Percentiles rank a stretch among this genome's conserved stretches.
phyloP scores from a whole-genome alignment of 1,140 invertebrate species.

The Halictus rubicundus region DNA sequence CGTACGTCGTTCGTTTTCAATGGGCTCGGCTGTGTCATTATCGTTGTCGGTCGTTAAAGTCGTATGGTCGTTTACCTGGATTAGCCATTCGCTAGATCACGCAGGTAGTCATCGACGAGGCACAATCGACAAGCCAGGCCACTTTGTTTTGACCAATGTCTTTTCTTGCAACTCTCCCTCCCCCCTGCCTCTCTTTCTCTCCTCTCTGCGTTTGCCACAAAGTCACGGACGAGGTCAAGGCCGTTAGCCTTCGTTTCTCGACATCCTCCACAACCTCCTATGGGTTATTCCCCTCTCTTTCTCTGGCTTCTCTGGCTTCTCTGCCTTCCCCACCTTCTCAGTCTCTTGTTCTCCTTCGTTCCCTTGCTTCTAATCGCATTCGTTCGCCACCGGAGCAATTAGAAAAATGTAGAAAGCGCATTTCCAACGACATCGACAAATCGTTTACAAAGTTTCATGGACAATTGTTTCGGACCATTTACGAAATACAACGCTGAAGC shows the following conservation, averaged over 20 bases:
- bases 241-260: slow-evolving; percentile 68
- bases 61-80: slow-evolving; percentile 42
- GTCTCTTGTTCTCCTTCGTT: background rate
- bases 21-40: background rate
- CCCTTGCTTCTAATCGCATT: slow-evolving; percentile 14
- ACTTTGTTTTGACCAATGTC: slow-evolving; percentile 67
- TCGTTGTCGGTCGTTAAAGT: slow-evolving; percentile 23
- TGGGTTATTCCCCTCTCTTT: slow-evolving; percentile 34
- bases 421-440: too few species aligned
- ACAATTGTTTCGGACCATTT: background rate
- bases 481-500: too few species aligned
- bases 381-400: background rate
- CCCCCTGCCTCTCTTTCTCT: slow-evolving; percentile 42
- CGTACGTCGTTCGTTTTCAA: too few species aligned
- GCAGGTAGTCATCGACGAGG: background rate
- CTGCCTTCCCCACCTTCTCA: too few species aligned
- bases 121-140: slow-evolving; percentile 48
- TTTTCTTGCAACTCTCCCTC: slow-evolving; percentile 59
- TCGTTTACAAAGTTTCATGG: background rate
- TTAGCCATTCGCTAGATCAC: slow-evolving; percentile 1
- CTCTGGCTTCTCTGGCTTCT: background rate
- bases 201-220: slow-evolving; percentile 30
- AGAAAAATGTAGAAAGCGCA: background rate
- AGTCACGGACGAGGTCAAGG: slow-evolving; percentile 75
- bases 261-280: slow-evolving; percentile 52